Percentiles rank a stretch among this genome's conserved stretches.
Conservation (phyloP, 2,888 invertebrate species). For the Aethes cnicana region DNA sequence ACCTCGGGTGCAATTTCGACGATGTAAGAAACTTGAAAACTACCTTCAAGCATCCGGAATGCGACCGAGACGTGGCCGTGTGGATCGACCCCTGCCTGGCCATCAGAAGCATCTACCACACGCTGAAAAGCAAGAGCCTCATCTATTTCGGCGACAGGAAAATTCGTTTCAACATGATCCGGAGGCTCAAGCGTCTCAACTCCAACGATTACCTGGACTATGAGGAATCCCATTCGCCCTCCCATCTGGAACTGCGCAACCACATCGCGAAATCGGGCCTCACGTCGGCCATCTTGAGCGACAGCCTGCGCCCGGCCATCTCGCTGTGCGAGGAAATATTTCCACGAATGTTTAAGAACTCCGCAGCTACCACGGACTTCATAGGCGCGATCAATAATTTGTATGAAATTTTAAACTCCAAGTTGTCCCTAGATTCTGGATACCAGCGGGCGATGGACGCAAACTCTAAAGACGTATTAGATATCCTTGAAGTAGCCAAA, state of each 20-base stretch:
- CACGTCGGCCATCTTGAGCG: constrained; percentile 3
- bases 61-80: constrained; percentile 2
- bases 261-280: constrained; percentile 14
- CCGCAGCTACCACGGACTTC: not conserved
- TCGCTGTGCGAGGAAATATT: not conserved
- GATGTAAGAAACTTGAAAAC: constrained; percentile 12
- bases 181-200: not conserved
- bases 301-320: constrained; percentile 5
- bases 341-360: not conserved
- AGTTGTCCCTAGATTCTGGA: not conserved
- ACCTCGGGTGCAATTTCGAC: constrained; percentile 7
- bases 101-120: constrained; percentile 5
- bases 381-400: not conserved
- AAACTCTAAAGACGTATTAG: not conserved
- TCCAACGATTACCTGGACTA: not conserved
- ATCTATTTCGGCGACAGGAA: not conserved
- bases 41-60: constrained; percentile 13
- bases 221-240: not conserved
- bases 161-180: constrained; percentile 12
- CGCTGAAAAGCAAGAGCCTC: constrained; percentile 3
- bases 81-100: constrained; percentile 19
- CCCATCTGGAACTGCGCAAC: not conserved
- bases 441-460: not conserved
- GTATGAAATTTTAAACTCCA: constrained; percentile 11
- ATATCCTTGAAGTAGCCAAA: not conserved